Evolutionary conservation across 2,797 vertebrate species (phyloP), one percentile per base, ranked within the genome.

Genomic region (Paratrypauchen microcephalus): DNA sequence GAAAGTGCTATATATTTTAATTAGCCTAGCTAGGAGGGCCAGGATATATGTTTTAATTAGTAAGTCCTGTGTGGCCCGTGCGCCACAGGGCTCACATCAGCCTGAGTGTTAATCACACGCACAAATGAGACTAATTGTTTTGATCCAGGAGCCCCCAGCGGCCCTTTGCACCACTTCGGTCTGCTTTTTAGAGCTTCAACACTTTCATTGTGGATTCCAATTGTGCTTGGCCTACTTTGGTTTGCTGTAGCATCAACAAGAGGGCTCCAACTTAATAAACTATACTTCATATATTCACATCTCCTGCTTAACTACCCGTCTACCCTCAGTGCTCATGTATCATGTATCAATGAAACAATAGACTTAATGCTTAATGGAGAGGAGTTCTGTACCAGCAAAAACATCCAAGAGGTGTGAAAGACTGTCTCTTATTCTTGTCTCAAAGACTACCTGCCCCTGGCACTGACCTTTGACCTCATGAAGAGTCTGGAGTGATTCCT

Each of bases 41-140:
- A 83, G 83, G 83, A 81, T 88, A 85, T 88, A 90, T 90, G 82
- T 89, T 90, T 90, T 90, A 90, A 90, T 91, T 90, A 90, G 88
- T 68, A 32, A 2, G 70, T 89, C 88, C 82, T 88, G 66, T 70
- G 87, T 79, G 89, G 88, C 70, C 78, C 50, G 5, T 7, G 69
- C 81, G 81, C 85, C 85, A 74, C 36, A 0, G 83, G 89, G 74
- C 77, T 86, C 73, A 78, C 83, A 80, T 71, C 63, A 86, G 84
- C 78, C 78, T 73, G 76, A 86, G 59, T 74, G 86, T 88, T 91
- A 91, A 91, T 91, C 88, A 91, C 89, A 91, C 79, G 76, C 73
- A 83, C 75, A 77, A 89, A 88, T 88, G 73, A 87, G 86, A 90
- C 89, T 91, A 91, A 91, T 91, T 91, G 90, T 91, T 90, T 90